Conservation (phyloP, 1,140 invertebrate species). For the Babylonia areolata region DNA sequence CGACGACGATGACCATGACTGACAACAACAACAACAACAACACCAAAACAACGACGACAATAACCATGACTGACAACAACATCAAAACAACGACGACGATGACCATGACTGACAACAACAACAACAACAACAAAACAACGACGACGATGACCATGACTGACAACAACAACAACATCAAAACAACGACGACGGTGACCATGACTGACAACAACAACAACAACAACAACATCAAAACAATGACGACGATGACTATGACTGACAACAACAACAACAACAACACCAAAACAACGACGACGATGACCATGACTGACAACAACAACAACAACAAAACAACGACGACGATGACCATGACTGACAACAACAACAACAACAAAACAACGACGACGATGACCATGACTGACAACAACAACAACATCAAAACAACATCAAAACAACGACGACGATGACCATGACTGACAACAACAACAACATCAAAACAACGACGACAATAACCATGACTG, state of each 20-base stretch:
- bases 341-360: too few species aligned
- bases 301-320: neutral
- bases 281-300: neutral
- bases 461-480: neutral
- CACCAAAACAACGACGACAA: neutral
- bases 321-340: too few species aligned
- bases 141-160: neutral
- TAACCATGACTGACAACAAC: neutral
- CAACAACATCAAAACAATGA: neutral
- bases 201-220: neutral
- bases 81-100: neutral
- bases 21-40: neutral
- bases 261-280: neutral
- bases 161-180: neutral
- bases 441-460: too few species aligned
- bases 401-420: neutral
- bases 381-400: neutral
- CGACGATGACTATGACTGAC: too few species aligned
- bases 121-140: neutral
- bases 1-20: too few species aligned
- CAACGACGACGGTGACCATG: too few species aligned
- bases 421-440: too few species aligned
- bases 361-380: neutral
- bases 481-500: neutral
- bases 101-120: too few species aligned